Evolutionary conservation across 2,113 vertebrate genomes (phyloP).

Genomic region (Kryptolebias marmoratus): DNA sequence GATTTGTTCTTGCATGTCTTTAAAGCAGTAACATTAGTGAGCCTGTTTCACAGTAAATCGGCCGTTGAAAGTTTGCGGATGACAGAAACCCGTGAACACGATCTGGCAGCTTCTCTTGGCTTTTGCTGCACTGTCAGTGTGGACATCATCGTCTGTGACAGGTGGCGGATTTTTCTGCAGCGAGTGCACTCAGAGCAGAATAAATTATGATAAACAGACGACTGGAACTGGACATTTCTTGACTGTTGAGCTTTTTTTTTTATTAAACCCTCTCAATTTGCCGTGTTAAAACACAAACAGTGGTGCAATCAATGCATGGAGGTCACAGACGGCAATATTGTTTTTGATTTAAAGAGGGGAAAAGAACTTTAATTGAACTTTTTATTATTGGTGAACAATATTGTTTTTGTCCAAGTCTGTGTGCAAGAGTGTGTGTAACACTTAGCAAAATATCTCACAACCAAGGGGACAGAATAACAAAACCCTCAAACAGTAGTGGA

Average conservation of each 20-base stretch:
- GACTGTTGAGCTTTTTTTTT: not conserved
- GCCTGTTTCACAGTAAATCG: not conserved
- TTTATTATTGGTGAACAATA: not conserved
- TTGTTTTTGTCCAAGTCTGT: too few species aligned
- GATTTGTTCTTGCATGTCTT: not conserved
- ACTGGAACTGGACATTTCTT: not conserved
- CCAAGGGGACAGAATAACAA: too few species aligned
- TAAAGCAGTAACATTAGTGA: not conserved
- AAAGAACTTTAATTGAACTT: not conserved
- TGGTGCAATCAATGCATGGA: not conserved
- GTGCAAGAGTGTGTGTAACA: too few species aligned
- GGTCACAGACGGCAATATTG: not conserved
- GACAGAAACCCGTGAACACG: constrained; percentile 13
- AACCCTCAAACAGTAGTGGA: too few species aligned
- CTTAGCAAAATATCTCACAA: too few species aligned
- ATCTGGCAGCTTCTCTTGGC: constrained; percentile 25
- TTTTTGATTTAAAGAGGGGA: not conserved
- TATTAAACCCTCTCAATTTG: not conserved
- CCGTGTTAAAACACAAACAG: constrained; percentile 1
- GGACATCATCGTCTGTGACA: constrained; percentile 27
- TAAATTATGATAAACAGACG: constrained; percentile 22
- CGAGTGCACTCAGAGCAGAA: constrained; percentile 4
- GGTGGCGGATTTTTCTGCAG: constrained; percentile 42
- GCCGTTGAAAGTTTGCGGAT: not conserved
- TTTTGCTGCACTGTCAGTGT: constrained; percentile 13